phyloP scores from a whole-genome alignment of 1,140 invertebrate species.

The Lineus longissimus region DNA sequence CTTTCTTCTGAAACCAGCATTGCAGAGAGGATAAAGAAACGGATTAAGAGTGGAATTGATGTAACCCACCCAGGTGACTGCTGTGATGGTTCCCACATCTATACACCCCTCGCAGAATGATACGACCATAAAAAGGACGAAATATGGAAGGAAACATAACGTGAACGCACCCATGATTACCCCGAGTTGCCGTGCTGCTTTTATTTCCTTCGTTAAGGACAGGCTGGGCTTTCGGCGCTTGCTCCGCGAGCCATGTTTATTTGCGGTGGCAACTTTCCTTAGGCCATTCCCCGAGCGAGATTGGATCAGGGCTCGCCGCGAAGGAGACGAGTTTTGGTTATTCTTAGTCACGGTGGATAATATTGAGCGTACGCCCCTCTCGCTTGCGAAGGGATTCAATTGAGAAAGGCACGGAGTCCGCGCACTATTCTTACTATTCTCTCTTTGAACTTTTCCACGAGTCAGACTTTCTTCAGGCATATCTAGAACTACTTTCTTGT shows the following conservation, averaged over 20 bases:
- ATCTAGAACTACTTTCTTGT: too few species aligned
- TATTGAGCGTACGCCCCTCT: too few species aligned
- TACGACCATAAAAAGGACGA: constrained; percentile 63
- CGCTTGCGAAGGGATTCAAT: too few species aligned
- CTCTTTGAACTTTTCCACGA: too few species aligned
- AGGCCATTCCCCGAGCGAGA: neutral
- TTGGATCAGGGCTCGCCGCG: neutral
- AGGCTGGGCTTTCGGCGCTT: constrained; percentile 28
- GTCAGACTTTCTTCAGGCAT: too few species aligned
- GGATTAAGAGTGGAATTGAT: constrained; percentile 61
- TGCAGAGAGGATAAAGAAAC: constrained; percentile 61
- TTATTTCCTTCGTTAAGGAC: constrained; percentile 60
- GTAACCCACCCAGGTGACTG: constrained; percentile 61
- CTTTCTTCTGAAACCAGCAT: constrained; percentile 58
- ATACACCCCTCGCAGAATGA: constrained; percentile 61
- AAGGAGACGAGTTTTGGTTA: neutral
- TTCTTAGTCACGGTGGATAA: too few species aligned
- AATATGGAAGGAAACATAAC: constrained; percentile 65
- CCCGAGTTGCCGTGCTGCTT: constrained; percentile 64
- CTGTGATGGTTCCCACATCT: constrained; percentile 42
- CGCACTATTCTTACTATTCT: too few species aligned
- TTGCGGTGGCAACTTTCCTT: neutral
- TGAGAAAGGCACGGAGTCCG: too few species aligned
- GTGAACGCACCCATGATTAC: constrained; percentile 67
- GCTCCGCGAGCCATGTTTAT: neutral